A percentile compares a stretch with the other conserved stretches of the same genome.
Evolutionary conservation across 2,797 vertebrate genomes (phyloP).

Genomic region (Enteromius thamalakanensis): DNA sequence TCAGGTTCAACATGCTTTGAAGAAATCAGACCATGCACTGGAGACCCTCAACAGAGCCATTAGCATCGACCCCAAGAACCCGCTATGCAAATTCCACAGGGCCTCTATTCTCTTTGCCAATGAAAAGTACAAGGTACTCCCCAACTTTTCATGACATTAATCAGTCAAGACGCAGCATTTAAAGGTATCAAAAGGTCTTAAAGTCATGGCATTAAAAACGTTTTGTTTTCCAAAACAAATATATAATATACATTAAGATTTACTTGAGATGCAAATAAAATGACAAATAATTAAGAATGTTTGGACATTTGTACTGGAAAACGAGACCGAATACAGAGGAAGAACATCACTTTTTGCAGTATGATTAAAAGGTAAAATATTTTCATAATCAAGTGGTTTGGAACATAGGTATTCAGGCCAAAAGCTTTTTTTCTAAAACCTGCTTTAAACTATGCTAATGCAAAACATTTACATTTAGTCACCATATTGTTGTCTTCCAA

Average conservation of each 20-base stretch:
- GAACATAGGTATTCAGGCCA: not conserved
- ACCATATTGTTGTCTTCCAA: not conserved
- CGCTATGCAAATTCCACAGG: constrained; percentile 98
- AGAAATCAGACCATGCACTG: constrained; percentile 95
- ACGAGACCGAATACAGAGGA: not conserved
- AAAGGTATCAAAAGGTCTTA: no score
- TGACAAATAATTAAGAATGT: not conserved
- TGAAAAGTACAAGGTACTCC: constrained; percentile 94
- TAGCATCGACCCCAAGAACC: constrained; percentile 95
- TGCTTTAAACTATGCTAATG: not conserved
- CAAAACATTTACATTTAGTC: not conserved
- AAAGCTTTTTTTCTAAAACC: not conserved
- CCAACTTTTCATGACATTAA: not conserved
- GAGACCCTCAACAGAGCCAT: constrained; percentile 97
- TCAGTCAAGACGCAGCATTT: not conserved
- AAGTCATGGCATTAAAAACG: not conserved
- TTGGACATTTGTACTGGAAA: not conserved
- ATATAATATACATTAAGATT: not conserved
- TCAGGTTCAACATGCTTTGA: constrained; percentile 95
- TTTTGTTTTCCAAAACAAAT: not conserved
- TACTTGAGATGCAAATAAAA: not conserved
- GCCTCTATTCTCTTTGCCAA: constrained; percentile 97
- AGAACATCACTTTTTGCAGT: not conserved
- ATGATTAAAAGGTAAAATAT: not conserved
- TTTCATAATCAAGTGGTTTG: not conserved